phyloP scores from a whole-genome alignment of 2,113 vertebrate genomes.

The Phocoena phocoena region DNA sequence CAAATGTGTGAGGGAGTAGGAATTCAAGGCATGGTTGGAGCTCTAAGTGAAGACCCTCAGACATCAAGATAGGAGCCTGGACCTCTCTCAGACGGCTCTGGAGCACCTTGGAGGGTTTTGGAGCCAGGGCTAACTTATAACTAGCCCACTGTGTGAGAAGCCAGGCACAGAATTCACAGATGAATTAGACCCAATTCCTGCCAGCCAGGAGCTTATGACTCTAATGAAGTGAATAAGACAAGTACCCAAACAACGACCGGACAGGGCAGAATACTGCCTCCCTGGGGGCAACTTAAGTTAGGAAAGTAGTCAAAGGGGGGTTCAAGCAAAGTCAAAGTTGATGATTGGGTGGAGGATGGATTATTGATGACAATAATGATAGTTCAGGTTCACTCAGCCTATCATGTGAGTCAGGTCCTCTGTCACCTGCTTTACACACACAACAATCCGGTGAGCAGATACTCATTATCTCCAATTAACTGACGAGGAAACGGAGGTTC shows the following conservation, averaged over 20 bases:
- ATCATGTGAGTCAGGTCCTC: not conserved
- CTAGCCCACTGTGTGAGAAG: not conserved
- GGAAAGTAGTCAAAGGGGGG: not conserved
- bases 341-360: not conserved
- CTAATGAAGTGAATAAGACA: not conserved
- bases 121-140: rapidly evolving
- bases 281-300: not conserved
- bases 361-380: not conserved
- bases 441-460: not conserved
- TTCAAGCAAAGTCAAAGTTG: not conserved
- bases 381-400: not conserved
- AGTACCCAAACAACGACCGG: not conserved
- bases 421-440: not conserved
- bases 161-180: no score
- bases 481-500: not conserved
- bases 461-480: not conserved
- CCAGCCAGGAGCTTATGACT: not conserved
- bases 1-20: not conserved
- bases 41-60: not conserved
- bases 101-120: not conserved
- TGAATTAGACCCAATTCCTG: not conserved
- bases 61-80: not conserved
- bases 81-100: not conserved
- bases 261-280: not conserved
- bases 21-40: not conserved